Base-by-base conservation (phyloP, 37 sponge, comb jelly and placozoan species). In the Cliona cf. orientalis region DNA sequence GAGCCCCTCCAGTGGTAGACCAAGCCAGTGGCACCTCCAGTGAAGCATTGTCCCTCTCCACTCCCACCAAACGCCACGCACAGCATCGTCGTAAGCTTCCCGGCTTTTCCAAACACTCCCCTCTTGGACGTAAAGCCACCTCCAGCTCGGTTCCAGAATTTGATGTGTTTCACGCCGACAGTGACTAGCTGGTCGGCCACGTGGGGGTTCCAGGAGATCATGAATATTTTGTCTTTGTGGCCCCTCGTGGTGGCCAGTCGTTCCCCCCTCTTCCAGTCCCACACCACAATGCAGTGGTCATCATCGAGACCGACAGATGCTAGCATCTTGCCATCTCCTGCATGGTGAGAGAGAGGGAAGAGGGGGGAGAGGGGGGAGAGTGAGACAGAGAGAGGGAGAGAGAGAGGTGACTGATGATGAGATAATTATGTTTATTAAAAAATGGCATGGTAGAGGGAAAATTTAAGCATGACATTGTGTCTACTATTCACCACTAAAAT, bases 301-400 rank as follows among this genome's bases (percentile, higher is more conserved):
- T 98, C 92, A 66, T 98, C 98, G 69, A 98, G 75, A 55, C 98
- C 98, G 42, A 98, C 90, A 0, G 98, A 95, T 19, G 96, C 98
- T 26, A 98, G 70, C 69, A 78, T 85, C 72, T 92, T 95, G 25
- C 98, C 98, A 68, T 98, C 96, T 79, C 69, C 91, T 85, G 69
- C 45, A 23, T 33, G 79, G n/a, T n/a, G n/a, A n/a, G n/a, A n/a
- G n/a, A n/a, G n/a, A n/a, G n/a, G n/a, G n/a, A n/a, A n/a, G n/a
- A n/a, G n/a, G n/a, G n/a, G n/a, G n/a, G n/a, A n/a, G n/a, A n/a
- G n/a, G n/a, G n/a, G n/a, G n/a, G n/a, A n/a, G n/a, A n/a, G n/a
- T n/a, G n/a, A n/a, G n/a, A n/a, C n/a, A n/a, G n/a, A n/a, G n/a
- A n/a, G n/a, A n/a, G n/a, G n/a, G n/a, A n/a, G n/a, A n/a, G n/a